Evolutionary conservation across 2,113 vertebrate species (phyloP).

Genomic region (Chaetorhynchus papuensis): DNA sequence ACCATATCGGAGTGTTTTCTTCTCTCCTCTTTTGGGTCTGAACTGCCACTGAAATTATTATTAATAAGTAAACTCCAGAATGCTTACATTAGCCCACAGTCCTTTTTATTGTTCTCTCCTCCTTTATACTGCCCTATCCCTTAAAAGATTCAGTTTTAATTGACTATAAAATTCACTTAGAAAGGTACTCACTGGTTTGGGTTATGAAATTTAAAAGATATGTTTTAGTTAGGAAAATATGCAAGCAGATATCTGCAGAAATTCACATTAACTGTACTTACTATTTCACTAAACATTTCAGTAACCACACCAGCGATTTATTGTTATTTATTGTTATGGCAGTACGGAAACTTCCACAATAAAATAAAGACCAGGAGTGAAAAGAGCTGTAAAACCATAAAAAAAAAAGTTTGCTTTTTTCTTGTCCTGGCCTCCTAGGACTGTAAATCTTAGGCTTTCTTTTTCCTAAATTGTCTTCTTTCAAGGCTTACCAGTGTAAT

Average conservation of each 20-base stretch:
- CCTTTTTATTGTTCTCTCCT: slow-evolving; percentile 38
- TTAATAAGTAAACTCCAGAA: slow-evolving; percentile 53
- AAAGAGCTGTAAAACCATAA: slow-evolving; percentile 70
- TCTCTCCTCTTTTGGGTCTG: background rate
- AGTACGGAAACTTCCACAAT: slow-evolving; percentile 44
- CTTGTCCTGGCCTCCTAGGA: slow-evolving; percentile 44
- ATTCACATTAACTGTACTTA: background rate
- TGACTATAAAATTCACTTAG: slow-evolving; percentile 33
- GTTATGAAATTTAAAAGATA: background rate
- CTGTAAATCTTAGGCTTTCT: slow-evolving; percentile 69
- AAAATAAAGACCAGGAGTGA: slow-evolving; percentile 45
- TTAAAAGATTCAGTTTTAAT: slow-evolving; percentile 28
- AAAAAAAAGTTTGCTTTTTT: slow-evolving; percentile 39
- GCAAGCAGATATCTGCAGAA: background rate
- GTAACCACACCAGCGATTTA: background rate
- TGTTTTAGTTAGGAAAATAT: background rate
- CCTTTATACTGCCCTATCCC: slow-evolving; percentile 36
- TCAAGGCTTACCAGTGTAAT: slow-evolving; percentile 66
- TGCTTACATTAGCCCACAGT: slow-evolving; percentile 40
- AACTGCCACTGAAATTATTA: slow-evolving; percentile 33
- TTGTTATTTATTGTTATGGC: background rate
- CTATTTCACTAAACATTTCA: slow-evolving; percentile 2
- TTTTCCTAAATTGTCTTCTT: slow-evolving; percentile 63
- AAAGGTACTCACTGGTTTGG: background rate
- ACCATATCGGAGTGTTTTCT: background rate